Percentiles rank a stretch among this genome's conserved stretches.
phyloP scores from a whole-genome alignment of 2,888 invertebrate species.

The Argyra leucocephala region DNA sequence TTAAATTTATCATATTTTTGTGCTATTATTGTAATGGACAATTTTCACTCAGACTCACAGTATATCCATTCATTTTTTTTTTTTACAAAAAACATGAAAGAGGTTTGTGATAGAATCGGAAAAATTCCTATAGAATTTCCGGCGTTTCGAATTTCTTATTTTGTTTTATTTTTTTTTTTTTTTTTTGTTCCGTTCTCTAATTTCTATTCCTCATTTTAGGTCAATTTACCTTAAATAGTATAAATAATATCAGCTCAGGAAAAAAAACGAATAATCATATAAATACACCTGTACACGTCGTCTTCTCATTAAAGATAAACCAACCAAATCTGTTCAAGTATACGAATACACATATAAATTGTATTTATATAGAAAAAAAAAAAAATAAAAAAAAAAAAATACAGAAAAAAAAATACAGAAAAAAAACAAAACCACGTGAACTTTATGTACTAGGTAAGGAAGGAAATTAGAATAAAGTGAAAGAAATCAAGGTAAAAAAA shows the following conservation, averaged over 20 bases:
- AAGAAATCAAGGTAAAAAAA: slow-evolving; percentile 17
- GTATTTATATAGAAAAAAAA: no score
- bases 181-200: neutral
- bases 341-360: no score
- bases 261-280: neutral
- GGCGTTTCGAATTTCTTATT: neutral
- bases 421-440: neutral
- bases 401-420: no score
- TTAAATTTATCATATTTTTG: no score
- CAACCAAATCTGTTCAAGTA: neutral
- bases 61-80: neutral
- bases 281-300: no score
- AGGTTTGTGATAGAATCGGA: neutral
- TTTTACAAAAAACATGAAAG: neutral
- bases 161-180: neutral
- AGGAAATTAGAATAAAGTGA: slow-evolving; percentile 3
- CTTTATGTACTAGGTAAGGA: neutral
- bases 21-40: no score
- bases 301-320: neutral
- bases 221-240: neutral
- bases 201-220: neutral
- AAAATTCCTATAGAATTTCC: neutral
- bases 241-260: no score
- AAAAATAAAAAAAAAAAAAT: no score
- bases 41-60: no score